phyloP scores from a whole-genome alignment of 2,888 invertebrate genomes.

The Oscheius onirici region DNA sequence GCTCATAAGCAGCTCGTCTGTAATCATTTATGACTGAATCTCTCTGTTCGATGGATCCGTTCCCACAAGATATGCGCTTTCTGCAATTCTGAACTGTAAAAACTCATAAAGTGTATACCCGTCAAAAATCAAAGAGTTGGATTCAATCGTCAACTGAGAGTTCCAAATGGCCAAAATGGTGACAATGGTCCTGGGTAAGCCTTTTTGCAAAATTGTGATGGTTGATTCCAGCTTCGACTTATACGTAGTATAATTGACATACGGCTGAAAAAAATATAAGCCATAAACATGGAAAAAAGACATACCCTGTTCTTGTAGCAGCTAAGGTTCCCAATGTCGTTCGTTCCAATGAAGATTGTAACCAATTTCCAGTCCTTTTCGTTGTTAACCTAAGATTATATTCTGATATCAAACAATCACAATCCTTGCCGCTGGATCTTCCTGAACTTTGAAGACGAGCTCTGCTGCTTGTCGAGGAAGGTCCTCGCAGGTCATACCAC shows the following conservation, averaged over 20 bases:
- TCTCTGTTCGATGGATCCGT: slow-evolving; percentile 21
- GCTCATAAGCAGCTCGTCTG: slow-evolving; percentile 32
- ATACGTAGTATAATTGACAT: slow-evolving; percentile 35
- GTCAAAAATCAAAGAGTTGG: slow-evolving; percentile 34
- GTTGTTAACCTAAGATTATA: slow-evolving; percentile 40
- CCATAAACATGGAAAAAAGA: background rate
- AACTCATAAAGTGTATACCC: too few species aligned
- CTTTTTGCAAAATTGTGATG: slow-evolving; percentile 35
- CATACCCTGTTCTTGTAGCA: slow-evolving; percentile 25
- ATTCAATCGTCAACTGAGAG: slow-evolving; percentile 46
- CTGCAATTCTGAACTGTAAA: slow-evolving; percentile 18
- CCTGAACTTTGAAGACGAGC: slow-evolving; percentile 33
- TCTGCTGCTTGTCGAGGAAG: slow-evolving; percentile 54
- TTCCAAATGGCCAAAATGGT: slow-evolving; percentile 43
- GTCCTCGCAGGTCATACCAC: slow-evolving; percentile 51
- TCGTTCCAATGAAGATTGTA: slow-evolving; percentile 62
- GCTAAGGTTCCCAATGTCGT: slow-evolving; percentile 49
- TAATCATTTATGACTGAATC: slow-evolving; percentile 15
- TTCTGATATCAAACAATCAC: background rate
- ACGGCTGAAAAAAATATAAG: slow-evolving; percentile 10
- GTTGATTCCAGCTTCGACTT: slow-evolving; percentile 39
- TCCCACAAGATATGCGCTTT: slow-evolving; percentile 23
- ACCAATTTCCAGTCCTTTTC: slow-evolving; percentile 61
- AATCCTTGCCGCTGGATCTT: background rate
- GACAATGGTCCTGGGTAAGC: slow-evolving; percentile 46